Evolutionary conservation across 2,888 invertebrate genomes (phyloP), one percentile per base, ranked within the genome.

Genomic region (Trichogramma dendrolimi): DNA sequence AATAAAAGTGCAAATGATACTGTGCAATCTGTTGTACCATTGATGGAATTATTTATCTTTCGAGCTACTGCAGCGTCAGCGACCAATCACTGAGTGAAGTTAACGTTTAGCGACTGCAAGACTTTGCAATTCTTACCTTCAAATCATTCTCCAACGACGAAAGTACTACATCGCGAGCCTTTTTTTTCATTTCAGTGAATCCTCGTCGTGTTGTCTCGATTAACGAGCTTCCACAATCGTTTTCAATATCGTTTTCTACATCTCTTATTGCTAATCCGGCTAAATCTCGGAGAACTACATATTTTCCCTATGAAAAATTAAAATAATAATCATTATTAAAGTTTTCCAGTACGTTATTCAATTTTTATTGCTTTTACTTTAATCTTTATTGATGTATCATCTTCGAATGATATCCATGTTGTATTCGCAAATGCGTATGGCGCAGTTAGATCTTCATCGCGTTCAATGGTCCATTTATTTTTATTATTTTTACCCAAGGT

Each of bases 351-450:
- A 27, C 2, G 27, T 10, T 11, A n/a, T 50, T 50, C n/a, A 4
- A 11, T 2, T 11, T 11, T 11, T 52, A 38, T 11, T n/a, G 4
- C 27, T 53, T 58, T 55, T 59, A 82, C 83, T 81, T 90, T 91
- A 68, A 90, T 89, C 71, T 87, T 86, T 14, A 87, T 83, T 53
- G 89, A 88, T 14, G 85, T 86, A 0, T 85, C 79, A 73, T 91
- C 91, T 72, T 91, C 91, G 73, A 89, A 90, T 4, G 90, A 86
- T 56, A 91, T 84, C 90, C 91, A 91, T 11, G 86, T 84, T 55
- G 82, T 82, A 72, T 86, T 83, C 73, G 86, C 87, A 75, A 88
- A 90, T 71, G 89, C 88, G 72, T 90, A 90, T 68, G 90, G 89
- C 62, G 87, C 90, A 0, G 90, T 88, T 65, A 89, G 80, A 78